A percentile compares a stretch with the other conserved stretches of the same genome.
Evolutionary conservation across 2,113 vertebrate species (phyloP).

Genomic region (Poeciliopsis turrubarensis): DNA sequence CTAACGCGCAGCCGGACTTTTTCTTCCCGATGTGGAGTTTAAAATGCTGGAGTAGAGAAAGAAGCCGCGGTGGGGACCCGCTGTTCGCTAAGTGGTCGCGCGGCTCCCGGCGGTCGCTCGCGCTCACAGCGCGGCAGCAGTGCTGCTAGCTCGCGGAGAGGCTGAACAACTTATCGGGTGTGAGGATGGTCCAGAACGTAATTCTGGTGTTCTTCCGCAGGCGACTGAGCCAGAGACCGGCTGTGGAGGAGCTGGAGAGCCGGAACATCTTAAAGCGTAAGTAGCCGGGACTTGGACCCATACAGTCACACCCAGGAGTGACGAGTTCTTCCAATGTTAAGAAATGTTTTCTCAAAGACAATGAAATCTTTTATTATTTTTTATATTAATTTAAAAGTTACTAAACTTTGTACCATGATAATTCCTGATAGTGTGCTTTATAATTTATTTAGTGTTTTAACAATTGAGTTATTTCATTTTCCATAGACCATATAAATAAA

Average conservation of each 20-base stretch:
- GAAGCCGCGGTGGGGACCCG: slow-evolving; percentile 47
- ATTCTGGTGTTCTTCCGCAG: slow-evolving; percentile 98
- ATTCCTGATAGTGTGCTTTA: too few relatives aligned
- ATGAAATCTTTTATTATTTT: background rate
- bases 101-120: slow-evolving; percentile 46
- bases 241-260: slow-evolving; percentile 96
- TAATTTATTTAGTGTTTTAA: background rate
- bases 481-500: too few relatives aligned
- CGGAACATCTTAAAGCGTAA: slow-evolving; percentile 98
- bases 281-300: slow-evolving; percentile 59
- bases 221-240: slow-evolving; percentile 97
- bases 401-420: too few relatives aligned
- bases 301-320: too few relatives aligned
- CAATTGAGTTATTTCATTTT: background rate
- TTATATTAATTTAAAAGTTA: background rate
- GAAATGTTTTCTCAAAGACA: background rate
- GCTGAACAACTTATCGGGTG: background rate
- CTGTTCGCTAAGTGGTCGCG: slow-evolving; percentile 54
- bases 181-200: slow-evolving; percentile 93
- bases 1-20: slow-evolving; percentile 10
- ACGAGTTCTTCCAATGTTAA: background rate
- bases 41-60: slow-evolving; percentile 8
- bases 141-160: slow-evolving; percentile 7
- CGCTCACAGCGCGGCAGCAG: background rate
- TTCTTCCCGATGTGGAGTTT: slow-evolving; percentile 71